Evolutionary conservation across 2,113 vertebrate species (phyloP).

Genomic region (Epinephelus fuscoguttatus): DNA sequence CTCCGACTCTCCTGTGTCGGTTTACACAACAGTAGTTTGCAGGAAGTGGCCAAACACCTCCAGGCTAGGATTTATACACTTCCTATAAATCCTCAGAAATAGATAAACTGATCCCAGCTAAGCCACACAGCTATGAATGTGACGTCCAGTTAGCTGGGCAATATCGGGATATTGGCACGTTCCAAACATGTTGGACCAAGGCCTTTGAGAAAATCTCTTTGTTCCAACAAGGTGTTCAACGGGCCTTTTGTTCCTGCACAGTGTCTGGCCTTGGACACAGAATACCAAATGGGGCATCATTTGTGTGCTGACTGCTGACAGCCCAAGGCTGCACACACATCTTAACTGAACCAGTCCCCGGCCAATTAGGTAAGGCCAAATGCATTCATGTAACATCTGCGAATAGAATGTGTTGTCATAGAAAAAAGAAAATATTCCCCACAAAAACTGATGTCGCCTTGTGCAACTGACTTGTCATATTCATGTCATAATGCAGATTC

Average conservation of each 20-base stretch:
- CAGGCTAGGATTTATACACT: constrained; percentile 74
- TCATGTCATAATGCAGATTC: constrained; percentile 39
- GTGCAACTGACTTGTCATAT: constrained; percentile 31
- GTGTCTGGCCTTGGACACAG: constrained; percentile 75
- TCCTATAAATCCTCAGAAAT: constrained; percentile 72
- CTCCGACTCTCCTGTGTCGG: constrained; percentile 41
- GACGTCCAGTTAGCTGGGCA: constrained; percentile 68
- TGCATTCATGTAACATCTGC: constrained; percentile 68
- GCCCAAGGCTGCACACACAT: constrained; percentile 74
- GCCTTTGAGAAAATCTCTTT: constrained; percentile 69
- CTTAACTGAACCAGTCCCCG: constrained; percentile 56
- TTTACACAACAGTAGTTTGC: constrained; percentile 59
- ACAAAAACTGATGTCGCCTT: constrained; percentile 14
- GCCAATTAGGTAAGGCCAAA: constrained; percentile 76
- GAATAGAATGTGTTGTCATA: constrained; percentile 53
- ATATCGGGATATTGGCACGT: constrained; percentile 51
- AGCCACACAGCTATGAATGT: constrained; percentile 65
- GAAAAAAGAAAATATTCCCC: constrained; percentile 32
- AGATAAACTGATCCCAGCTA: constrained; percentile 68
- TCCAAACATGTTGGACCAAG: constrained; percentile 41
- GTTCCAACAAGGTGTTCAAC: constrained; percentile 78
- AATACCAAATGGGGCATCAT: constrained; percentile 76
- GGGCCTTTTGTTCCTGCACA: constrained; percentile 72
- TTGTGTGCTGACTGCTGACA: constrained; percentile 74
- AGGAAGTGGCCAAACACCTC: constrained; percentile 76